A percentile compares a stretch with the other conserved stretches of the same genome.
Conservation (phyloP, 2,797 vertebrate species). For the Acrocephalus scirpaceus region DNA sequence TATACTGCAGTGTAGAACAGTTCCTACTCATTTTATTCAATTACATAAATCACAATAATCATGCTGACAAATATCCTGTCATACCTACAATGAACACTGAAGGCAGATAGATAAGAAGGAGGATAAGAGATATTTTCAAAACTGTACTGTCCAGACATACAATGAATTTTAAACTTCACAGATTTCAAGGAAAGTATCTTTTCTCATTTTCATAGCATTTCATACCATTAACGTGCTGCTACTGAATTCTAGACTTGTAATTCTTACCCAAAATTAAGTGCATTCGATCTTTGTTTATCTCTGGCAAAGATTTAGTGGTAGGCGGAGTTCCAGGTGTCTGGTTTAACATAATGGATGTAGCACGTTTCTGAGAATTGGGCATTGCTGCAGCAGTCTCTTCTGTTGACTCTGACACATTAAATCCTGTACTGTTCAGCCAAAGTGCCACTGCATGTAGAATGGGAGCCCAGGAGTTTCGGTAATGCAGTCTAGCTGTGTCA, state of each 20-base stretch:
- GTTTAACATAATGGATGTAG: constrained; percentile 70
- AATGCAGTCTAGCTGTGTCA: constrained; percentile 94
- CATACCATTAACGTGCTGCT: neutral
- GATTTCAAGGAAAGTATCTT: neutral
- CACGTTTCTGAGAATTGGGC: constrained; percentile 75
- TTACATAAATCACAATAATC: neutral
- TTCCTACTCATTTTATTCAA: neutral
- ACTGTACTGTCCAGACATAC: neutral
- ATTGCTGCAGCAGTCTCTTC: constrained; percentile 72
- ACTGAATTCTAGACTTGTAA: neutral
- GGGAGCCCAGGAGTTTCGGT: constrained; percentile 95
- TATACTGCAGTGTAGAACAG: neutral
- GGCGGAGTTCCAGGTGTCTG: constrained; percentile 75
- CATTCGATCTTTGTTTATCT: constrained; percentile 92
- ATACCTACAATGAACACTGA: neutral
- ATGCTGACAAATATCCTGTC: neutral
- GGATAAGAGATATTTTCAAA: neutral
- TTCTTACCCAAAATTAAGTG: constrained; percentile 93
- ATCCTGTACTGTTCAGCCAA: constrained; percentile 93
- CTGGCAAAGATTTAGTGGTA: constrained; percentile 80
- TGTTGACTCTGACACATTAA: constrained; percentile 78
- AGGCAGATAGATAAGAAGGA: neutral
- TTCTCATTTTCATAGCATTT: neutral
- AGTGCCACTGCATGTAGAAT: constrained; percentile 93
- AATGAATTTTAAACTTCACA: neutral